Percentiles rank a stretch among this genome's conserved stretches.
Evolutionary conservation across 2,888 invertebrate species (phyloP).

Genomic region (Acleris laterana): DNA sequence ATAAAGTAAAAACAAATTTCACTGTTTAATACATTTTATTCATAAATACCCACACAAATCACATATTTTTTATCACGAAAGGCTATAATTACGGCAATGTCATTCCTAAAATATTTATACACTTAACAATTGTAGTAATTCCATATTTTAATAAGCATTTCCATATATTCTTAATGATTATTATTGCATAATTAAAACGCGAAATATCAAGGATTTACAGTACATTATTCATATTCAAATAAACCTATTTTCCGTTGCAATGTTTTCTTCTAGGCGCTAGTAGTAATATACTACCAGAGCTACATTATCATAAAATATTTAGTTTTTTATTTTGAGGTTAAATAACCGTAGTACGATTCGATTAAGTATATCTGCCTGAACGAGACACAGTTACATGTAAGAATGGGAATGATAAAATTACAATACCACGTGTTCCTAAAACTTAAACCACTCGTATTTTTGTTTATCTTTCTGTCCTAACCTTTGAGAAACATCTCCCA

Average conservation of each 20-base stretch:
- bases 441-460: too few relatives aligned
- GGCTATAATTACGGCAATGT: slow-evolving; percentile 51
- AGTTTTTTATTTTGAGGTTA: not conserved
- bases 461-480: too few relatives aligned
- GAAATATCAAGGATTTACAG: not conserved
- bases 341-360: not conserved
- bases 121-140: slow-evolving; percentile 1
- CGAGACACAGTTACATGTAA: too few relatives aligned
- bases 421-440: too few relatives aligned
- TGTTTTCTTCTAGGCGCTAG: slow-evolving; percentile 25
- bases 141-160: slow-evolving; percentile 1
- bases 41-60: slow-evolving; percentile 72
- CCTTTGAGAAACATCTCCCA: too few relatives aligned
- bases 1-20: too few relatives aligned
- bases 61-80: slow-evolving; percentile 64
- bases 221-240: not conserved
- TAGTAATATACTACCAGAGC: slow-evolving; percentile 57
- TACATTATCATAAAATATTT: not conserved
- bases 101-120: slow-evolving; percentile 15
- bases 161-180: slow-evolving; percentile 4
- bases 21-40: slow-evolving; percentile 40
- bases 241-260: slow-evolving; percentile 7
- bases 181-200: slow-evolving; percentile 4
- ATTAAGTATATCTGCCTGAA: too few relatives aligned
- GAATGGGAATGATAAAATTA: too few relatives aligned